Percentiles rank a stretch among this genome's conserved stretches.
These are phyloP conservation scores for Manduca sexta DNA, from an alignment of 1,140 invertebrate species.

Conservation along the genomic window DNA sequence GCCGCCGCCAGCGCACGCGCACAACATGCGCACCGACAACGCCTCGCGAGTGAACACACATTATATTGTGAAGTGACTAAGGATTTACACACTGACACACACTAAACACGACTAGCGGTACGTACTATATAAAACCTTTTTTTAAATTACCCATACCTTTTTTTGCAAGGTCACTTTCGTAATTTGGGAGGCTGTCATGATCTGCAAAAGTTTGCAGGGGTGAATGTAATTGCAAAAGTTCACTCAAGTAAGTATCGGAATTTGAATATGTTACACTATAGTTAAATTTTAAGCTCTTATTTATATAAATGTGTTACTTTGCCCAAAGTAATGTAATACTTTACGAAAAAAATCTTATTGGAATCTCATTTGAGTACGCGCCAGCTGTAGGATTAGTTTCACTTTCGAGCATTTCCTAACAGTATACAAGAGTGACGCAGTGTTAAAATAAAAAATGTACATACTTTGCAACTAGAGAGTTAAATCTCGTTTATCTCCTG, in stretches of 20 bases:
- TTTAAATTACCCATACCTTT: not conserved
- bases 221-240: constrained; percentile 26
- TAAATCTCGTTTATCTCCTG: too few relatives aligned
- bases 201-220: constrained; percentile 50
- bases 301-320: too few relatives aligned
- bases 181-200: constrained; percentile 28
- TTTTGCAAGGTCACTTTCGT: constrained; percentile 24
- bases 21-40: constrained; percentile 39
- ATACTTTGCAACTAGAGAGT: too few relatives aligned
- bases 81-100: constrained; percentile 30
- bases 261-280: too few relatives aligned
- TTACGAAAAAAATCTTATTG: too few relatives aligned
- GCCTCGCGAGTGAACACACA: constrained; percentile 44
- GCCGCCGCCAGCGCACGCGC: constrained; percentile 41
- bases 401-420: constrained; percentile 55
- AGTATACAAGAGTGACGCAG: constrained; percentile 5
- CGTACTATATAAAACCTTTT: not conserved
- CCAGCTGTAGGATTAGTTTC: constrained; percentile 21
- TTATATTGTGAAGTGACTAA: constrained; percentile 53
- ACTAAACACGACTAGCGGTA: constrained; percentile 1
- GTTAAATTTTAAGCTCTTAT: too few relatives aligned
- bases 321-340: too few relatives aligned
- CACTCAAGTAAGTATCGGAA: too few relatives aligned
- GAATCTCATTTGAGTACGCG: too few relatives aligned
- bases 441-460: too few relatives aligned